Evolutionary conservation across 2,113 vertebrate genomes (phyloP), one percentile per base, ranked within the genome.

Genomic region (Lampris incognitus): DNA sequence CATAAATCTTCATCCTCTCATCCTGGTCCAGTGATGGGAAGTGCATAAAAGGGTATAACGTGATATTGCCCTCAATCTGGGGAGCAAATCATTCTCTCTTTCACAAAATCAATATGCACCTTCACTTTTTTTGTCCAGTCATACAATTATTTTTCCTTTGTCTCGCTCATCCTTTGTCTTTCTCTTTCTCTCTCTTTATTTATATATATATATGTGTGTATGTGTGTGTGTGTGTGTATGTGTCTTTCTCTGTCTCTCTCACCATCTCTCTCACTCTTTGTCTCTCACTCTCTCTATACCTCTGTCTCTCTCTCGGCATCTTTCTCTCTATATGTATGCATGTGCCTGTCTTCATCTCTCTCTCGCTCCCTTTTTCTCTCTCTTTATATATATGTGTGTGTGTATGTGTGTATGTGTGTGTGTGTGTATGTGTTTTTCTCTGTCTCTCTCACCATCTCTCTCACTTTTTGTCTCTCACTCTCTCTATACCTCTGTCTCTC

Each of bases 41-140:
- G 40, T 39, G 6, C 8, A 74, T 65, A 82, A 83, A 70, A 68
- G 77, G 69, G 73, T 87, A 83, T 88, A 85, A 87, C 85, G 80
- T 87, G 55, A 85, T 88, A 74, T 76, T 83, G 74, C 79, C 78
- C 79, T 88, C 74, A 74, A 79, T 88, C 78, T 86, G 40, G 57
- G 40, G 71, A 85, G 41, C 77, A 85, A 87, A 82, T 88, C 80
- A 24, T 88, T 79, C 79, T 78, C 64, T 64, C 68, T 81, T 70
- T 66, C 85, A 63, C 77, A 85, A 87, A 89, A 87, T 88, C 86
- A 85, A 87, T 88, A 85, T 61, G 5, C 75, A 24, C 8, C 24
- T 58, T 52, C 46, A 52, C 1, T 77, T 55, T 66, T 72, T 66
- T 56, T 37, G 11, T 52, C 57, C 6, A 38, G 13, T 3, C 52